Percentiles rank a stretch among this genome's conserved stretches.
These are phyloP conservation scores for Hippoglossus hippoglossus DNA, from an alignment of 2,797 vertebrate genomes.

Conservation along the genomic window DNA sequence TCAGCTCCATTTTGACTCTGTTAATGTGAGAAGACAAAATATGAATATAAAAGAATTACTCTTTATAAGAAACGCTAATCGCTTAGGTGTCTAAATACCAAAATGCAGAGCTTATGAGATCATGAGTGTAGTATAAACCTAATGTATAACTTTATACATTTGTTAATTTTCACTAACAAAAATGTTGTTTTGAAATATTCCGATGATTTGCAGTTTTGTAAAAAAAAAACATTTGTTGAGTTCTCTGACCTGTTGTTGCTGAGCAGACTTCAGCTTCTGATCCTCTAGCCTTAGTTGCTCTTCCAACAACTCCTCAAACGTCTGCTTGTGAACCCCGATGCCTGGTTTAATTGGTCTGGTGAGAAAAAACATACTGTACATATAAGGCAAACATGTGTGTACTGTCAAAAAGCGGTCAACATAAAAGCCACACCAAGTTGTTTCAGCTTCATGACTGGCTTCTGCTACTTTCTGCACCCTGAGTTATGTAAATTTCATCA, in stretches of 20 bases:
- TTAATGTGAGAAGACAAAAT: neutral
- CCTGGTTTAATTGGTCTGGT: slow-evolving; percentile 89
- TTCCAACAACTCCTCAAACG: slow-evolving; percentile 94
- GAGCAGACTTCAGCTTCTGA: slow-evolving; percentile 78
- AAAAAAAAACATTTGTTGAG: neutral
- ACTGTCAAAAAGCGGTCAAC: too few species aligned
- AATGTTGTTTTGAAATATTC: too few species aligned
- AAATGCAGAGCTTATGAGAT: too few species aligned
- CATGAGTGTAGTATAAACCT: too few species aligned
- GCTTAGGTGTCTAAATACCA: too few species aligned
- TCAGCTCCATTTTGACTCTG: slow-evolving; percentile 56
- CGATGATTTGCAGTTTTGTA: too few species aligned
- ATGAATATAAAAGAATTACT: neutral
- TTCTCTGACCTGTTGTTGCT: slow-evolving; percentile 72
- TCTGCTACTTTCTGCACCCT: too few species aligned
- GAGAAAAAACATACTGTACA: neutral
- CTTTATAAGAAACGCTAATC: neutral
- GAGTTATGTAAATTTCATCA: too few species aligned
- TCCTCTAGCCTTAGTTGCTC: slow-evolving; percentile 93
- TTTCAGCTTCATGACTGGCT: too few species aligned
- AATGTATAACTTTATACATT: too few species aligned
- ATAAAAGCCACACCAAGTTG: too few species aligned
- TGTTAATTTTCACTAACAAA: neutral
- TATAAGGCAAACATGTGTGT: too few species aligned
- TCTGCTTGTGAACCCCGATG: slow-evolving; percentile 86